Percentiles rank a stretch among this genome's conserved stretches.
These are phyloP conservation scores for Furcifer pardalis DNA, from an alignment of 2,797 vertebrate species.

Conservation along the genomic window DNA sequence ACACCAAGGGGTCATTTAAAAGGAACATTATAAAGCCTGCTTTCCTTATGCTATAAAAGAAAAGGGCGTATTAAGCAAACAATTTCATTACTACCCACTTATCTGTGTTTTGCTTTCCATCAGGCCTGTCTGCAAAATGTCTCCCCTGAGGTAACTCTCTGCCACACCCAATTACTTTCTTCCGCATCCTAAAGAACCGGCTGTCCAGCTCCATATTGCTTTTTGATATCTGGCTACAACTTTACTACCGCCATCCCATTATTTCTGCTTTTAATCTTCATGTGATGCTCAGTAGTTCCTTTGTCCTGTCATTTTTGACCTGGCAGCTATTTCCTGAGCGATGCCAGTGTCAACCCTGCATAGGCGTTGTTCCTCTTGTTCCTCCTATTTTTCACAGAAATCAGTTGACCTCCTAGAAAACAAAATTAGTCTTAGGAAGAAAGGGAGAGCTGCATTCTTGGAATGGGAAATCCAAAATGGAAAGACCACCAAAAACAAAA, in stretches of 20 bases:
- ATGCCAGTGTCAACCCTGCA: too few species aligned
- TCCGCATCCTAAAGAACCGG: background rate
- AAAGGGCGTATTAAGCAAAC: background rate
- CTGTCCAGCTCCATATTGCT: background rate
- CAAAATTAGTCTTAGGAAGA: background rate
- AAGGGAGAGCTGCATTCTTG: background rate
- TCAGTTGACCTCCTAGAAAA: background rate
- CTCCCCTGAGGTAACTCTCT: background rate
- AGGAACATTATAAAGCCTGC: background rate
- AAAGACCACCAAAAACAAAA: background rate
- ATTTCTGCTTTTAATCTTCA: background rate
- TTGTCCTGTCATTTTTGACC: background rate
- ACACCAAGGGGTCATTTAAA: background rate
- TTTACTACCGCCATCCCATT: background rate
- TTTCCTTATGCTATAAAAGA: background rate
- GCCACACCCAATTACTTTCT: background rate
- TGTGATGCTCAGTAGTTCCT: background rate
- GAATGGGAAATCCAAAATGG: background rate
- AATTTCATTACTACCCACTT: constrained; percentile 7
- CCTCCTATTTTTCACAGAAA: rapidly evolving
- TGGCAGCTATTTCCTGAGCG: background rate
- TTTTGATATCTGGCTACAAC: background rate
- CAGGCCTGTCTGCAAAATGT: background rate
- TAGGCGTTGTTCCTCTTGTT: background rate
- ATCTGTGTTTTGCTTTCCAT: background rate